Evolutionary conservation across 2,113 vertebrate genomes (phyloP).

Genomic region (Strix uralensis): DNA sequence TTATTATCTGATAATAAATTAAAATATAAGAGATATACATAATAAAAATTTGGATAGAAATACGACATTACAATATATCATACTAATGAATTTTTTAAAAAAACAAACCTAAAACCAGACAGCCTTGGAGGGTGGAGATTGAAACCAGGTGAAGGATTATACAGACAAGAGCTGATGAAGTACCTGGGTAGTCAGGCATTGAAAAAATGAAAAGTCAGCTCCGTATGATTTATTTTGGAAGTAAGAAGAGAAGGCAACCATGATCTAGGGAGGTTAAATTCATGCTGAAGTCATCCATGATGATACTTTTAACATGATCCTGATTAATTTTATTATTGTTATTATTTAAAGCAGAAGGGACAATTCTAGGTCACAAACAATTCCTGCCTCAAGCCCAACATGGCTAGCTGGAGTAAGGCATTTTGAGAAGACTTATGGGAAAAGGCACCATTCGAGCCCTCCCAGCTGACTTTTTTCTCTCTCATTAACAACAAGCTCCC

Average conservation of each 20-base stretch:
- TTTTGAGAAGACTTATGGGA: neutral
- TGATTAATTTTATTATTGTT: conserved; percentile 13
- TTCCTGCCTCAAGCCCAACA: neutral
- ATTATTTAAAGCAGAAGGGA: conserved; percentile 45
- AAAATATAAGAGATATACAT: neutral
- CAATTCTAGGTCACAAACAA: conserved; percentile 1
- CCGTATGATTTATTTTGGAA: conserved; percentile 36
- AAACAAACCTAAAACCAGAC: conserved; percentile 14
- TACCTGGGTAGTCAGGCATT: neutral
- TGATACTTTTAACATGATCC: conserved; percentile 1
- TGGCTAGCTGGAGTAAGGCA: neutral
- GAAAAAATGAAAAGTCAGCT: conserved; percentile 15
- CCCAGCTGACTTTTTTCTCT: neutral
- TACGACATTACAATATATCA: neutral
- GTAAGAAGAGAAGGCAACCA: neutral
- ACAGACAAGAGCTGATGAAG: conserved; percentile 26
- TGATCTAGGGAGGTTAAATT: conserved; percentile 21
- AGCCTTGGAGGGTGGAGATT: conserved; percentile 26
- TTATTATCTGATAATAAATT: neutral
- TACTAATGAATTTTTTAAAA: neutral
- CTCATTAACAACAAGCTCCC: neutral
- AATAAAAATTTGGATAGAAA: conserved; percentile 8
- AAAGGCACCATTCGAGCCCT: neutral
- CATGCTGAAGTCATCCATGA: neutral
- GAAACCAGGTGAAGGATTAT: conserved; percentile 43